These are phyloP conservation scores for Muricea muricata DNA, from an alignment of 92 coral and sea anemone species.

Conservation along the genomic window DNA sequence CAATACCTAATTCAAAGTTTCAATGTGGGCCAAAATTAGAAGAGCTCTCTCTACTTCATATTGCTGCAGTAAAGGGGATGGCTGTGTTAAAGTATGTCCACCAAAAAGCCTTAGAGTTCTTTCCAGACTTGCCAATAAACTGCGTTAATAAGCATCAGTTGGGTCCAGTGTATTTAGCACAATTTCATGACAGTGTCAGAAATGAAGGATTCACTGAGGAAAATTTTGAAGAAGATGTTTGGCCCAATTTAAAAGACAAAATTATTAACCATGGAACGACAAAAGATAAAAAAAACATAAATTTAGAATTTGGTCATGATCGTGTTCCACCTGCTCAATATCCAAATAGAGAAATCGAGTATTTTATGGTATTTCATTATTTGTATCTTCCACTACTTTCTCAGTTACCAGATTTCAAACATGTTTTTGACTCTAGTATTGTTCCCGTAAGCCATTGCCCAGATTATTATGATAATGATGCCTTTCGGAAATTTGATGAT, in stretches of 20 bases:
- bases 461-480: not conserved
- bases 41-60: conserved; percentile 27
- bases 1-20: not conserved
- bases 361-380: conserved; percentile 28
- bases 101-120: not conserved
- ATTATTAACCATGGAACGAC: not conserved
- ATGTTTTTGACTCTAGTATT: not conserved
- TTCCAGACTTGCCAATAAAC: conserved; percentile 1
- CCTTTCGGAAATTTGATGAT: not conserved
- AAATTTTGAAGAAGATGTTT: not conserved
- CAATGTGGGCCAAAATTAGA: not conserved
- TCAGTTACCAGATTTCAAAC: not conserved
- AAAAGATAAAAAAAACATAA: not conserved
- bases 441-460: conserved; percentile 1
- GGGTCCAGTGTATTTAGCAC: not conserved
- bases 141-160: not conserved
- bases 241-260: not conserved
- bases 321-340: conserved; percentile 52
- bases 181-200: conserved; percentile 2
- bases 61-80: conserved; percentile 13
- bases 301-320: conserved; percentile 28
- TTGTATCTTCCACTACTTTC: not conserved
- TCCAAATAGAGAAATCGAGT: conserved; percentile 51
- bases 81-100: not conserved
- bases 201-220: not conserved